Evolutionary conservation across 2,113 vertebrate species (phyloP), one percentile per base, ranked within the genome.

Genomic region (Ptilorrhoa leucosticta): DNA sequence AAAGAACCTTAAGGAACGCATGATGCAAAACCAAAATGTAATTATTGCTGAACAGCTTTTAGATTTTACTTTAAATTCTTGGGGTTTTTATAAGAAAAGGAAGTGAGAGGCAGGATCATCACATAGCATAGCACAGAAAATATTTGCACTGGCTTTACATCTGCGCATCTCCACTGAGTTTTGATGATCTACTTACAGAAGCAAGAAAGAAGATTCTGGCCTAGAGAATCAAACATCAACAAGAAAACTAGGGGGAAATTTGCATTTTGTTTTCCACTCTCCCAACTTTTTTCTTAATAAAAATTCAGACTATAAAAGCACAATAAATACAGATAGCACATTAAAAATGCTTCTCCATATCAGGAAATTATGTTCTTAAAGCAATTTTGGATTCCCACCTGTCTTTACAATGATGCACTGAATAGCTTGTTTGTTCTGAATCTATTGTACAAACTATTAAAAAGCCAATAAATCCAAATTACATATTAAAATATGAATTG

Each of bases 331-430:
- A 89, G 28, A 48, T n/a, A 73, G 13, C 12, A 61, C 40, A 73
- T 88, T 89, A 93, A 71, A 92, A 96, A 79, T 68, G 7, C 24
- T 93, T 27, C 33, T 83, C 4, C 7, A 24, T 47, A 47, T 65
- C 33, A 91, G 64, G 66, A 93, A 96, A 95, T 93, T 65, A 75
- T 60, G 33, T 72, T 88, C 48, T 65, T 80, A 77, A 88, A 82
- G 47, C 35, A 92, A 84, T 93, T 95, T 87, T 73, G 76, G 61
- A 83, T 93, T 93, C 71, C 68, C 42, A 79, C 81, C 71, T 93
- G 40, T 45, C 48, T 89, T 83, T 81, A 93, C 0, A 2, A 35
- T 50, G n/a, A 22, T 68, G 56, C 0, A 0, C 28, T 87, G 51
- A 77, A 91, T 51, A 61, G 54, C 35, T 91, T 53, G 11, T 63